Base-by-base conservation (phyloP, 64 coral and sea anemone genomes). In the Actinia tenebrosa region DNA sequence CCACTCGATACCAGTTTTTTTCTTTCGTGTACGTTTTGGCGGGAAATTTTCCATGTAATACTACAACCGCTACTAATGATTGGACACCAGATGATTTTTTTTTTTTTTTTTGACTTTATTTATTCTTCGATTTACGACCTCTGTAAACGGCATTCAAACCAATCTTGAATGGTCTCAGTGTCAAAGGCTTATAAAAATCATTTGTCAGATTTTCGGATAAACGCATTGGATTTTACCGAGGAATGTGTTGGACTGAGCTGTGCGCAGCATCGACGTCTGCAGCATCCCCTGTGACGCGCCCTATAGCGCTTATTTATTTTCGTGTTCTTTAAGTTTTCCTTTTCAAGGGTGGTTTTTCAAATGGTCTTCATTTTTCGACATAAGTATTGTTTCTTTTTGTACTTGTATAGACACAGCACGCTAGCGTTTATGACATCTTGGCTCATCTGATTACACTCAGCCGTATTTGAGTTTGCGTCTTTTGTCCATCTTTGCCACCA, bases 171-270 rank as follows among this genome's bases (percentile, higher is more conserved):
- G 15, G 69, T 30, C 69, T 66, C 63, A n/a, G 19, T 75, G 69
- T 75, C 69, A 75, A 75, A 75, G 25, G 27, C 69, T 75, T 75
- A 75, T 75, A 75, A 75, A 43, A 2, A 75, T 42, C 26, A 30
- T 72, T 72, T 72, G 69, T 72, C 69, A 75, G 69, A 75, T 75
- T 75, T 30, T 42, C 27, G 69, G 69, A 75, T 75, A 42, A 75
- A 42, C 69, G 14, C 23, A 72, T 75, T 75, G n/a, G 56, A 58
- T 14, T 7, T 14, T 75, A 14, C 10, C 37, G 25, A 27, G 25
- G 10, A 75, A 10, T 3, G 26, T 42, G 19, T 0, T 22, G 63
- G 3, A 66, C 8, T 9, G 15, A 69, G 22, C 2, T 69, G 64
- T 75, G 69, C 1, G 13, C 13, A 5, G 9, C 30, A 37, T 37